Evolutionary conservation across 2,888 invertebrate genomes (phyloP).

Genomic region (Apodemia arnacis): DNA sequence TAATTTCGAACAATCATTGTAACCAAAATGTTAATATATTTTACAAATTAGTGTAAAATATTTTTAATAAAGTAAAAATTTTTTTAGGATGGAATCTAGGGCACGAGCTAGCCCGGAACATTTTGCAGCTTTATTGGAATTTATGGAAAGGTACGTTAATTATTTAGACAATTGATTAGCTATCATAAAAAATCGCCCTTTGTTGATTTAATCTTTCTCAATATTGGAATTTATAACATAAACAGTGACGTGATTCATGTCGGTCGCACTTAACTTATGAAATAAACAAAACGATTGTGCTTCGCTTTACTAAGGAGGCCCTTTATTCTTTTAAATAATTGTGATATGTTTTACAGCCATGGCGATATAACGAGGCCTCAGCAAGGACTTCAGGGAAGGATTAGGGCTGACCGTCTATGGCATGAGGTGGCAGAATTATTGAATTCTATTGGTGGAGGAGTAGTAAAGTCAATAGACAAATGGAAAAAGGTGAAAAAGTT

Average conservation of each 20-base stretch:
- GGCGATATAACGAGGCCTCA: conserved; percentile 66
- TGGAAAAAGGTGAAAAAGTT: conserved; percentile 46
- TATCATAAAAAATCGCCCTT: background rate
- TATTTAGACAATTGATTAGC: background rate
- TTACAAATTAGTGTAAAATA: no score
- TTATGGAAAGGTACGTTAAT: conserved; percentile 1
- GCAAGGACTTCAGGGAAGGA: conserved; percentile 57
- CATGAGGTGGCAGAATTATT: conserved; percentile 42
- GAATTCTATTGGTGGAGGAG: conserved; percentile 63
- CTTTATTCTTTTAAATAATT: background rate
- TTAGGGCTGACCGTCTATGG: conserved; percentile 57
- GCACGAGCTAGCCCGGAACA: no score
- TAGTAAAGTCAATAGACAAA: conserved; percentile 32
- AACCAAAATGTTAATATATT: no score
- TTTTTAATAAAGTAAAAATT: no score
- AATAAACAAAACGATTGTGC: background rate
- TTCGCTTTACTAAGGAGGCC: background rate
- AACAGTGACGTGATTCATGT: background rate
- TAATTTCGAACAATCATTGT: no score
- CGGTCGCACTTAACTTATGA: background rate
- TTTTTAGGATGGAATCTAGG: no score
- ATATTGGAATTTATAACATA: background rate
- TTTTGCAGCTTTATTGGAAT: no score
- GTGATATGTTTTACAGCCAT: conserved; percentile 27
- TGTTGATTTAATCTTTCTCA: background rate